Conservation (phyloP, 2,797 vertebrate genomes). For the Mergus octosetaceus region DNA sequence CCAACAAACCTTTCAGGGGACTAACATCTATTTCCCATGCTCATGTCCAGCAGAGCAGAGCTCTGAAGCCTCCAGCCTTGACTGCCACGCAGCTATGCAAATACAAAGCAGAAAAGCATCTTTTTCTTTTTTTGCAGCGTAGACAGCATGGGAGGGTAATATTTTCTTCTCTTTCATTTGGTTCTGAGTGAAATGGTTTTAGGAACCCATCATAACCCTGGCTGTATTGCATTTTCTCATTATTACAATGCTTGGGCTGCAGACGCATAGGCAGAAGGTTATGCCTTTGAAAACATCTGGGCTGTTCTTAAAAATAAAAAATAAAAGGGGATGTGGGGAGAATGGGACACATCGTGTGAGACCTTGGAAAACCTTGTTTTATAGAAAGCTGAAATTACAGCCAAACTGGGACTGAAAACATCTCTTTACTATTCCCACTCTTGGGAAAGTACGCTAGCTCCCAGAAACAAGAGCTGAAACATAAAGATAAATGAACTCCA, state of each 20-base stretch:
- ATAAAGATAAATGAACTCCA: neutral
- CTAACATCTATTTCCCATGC: no score
- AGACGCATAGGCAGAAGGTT: neutral
- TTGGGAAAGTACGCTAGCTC: accelerated
- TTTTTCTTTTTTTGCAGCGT: neutral
- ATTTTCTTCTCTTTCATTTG: neutral
- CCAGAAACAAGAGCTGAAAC: accelerated
- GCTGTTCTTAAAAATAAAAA: neutral
- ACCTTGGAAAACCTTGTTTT: neutral
- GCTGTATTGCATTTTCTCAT: neutral
- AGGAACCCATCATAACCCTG: neutral
- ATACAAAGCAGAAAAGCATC: neutral
- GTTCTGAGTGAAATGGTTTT: neutral
- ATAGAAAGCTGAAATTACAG: neutral
- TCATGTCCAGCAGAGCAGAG: neutral
- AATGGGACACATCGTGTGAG: accelerated
- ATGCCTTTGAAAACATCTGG: neutral
- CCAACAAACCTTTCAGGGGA: neutral
- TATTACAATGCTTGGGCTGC: neutral
- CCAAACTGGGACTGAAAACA: neutral
- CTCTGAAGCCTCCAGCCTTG: accelerated
- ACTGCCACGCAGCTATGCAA: accelerated
- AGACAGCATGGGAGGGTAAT: neutral
- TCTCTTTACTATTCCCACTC: neutral
- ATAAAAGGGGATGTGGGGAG: no score